Base-by-base conservation (phyloP, 2,888 invertebrate genomes). In the Crematogaster levior region DNA sequence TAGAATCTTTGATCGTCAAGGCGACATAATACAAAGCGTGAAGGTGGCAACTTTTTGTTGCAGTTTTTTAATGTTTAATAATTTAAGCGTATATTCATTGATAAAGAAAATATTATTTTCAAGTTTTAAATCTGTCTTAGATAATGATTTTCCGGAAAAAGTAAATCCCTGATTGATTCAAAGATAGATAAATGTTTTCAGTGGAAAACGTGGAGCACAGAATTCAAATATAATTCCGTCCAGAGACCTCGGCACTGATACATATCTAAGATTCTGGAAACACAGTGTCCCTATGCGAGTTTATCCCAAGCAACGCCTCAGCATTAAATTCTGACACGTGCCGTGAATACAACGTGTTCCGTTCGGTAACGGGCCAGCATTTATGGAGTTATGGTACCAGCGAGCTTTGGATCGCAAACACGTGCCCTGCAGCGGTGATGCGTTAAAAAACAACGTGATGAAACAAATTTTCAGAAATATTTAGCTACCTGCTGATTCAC, bases 291-390 rank as follows among this genome's bases (percentile, higher is more conserved):
- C 37, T 53, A 75, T 18, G 15, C 24, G 24, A 53, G 37, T 77
- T 4, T 46, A 46, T 80, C 53, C 68, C 30, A 37, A 51, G 30
- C 9, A 27, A 40, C 58, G 80, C 70, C 66, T 46, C 80, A 84
- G 81, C 82, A 79, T 85, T 86, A 81, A 85, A 84, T 80, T 83
- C 75, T 72, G 83, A 85, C 88, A 86, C 88, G 91, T 86, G 89
- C 84, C 86, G 73, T 82, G 87, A 89, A 87, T 85, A 83, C 85
- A 85, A 88, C 84, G 84, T 83, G 84, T 88, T 88, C 85, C 88
- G 90, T 91, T 91, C 75, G 58, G 83, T 87, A 88, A 89, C 86
- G 88, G 87, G 60, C 56, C 74, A 48, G 51, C 43, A 60, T 86
- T 86, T 85, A 82, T 58, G 48, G 48, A 40, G 83, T 66, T 65